Conservation (phyloP, 92 coral and sea anemone genomes). For the Siderastrea siderea region DNA sequence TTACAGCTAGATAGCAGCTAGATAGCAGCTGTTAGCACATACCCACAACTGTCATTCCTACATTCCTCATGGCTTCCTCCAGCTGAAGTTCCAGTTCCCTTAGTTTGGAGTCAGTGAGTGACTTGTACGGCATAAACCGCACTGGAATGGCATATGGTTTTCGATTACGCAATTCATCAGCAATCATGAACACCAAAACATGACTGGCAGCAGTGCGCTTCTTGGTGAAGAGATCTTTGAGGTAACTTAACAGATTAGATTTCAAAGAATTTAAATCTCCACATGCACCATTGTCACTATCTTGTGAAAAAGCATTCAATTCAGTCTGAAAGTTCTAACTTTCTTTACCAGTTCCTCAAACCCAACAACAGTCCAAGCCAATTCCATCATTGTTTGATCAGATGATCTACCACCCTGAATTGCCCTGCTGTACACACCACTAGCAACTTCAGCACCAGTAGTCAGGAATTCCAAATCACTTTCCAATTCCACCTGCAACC, state of each 20-base stretch:
- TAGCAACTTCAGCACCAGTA: constrained; percentile 43
- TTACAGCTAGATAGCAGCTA: too few species aligned
- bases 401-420: constrained; percentile 25
- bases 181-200: constrained; percentile 66
- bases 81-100: constrained; percentile 31
- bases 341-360: constrained; percentile 58
- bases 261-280: not conserved
- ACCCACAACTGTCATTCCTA: constrained; percentile 49
- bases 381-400: constrained; percentile 64
- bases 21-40: not conserved
- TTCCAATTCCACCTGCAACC: constrained; percentile 19
- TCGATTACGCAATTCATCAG: constrained; percentile 59
- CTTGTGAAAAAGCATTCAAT: constrained; percentile 31
- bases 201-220: constrained; percentile 66
- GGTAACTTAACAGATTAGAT: not conserved
- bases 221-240: constrained; percentile 34
- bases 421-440: constrained; percentile 34
- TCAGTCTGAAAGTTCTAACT: constrained; percentile 26
- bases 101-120: constrained; percentile 61
- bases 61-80: constrained; percentile 32
- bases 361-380: constrained; percentile 67
- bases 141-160: constrained; percentile 76
- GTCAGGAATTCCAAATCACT: constrained; percentile 43
- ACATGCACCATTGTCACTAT: constrained; percentile 9
- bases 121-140: constrained; percentile 64